Evolutionary conservation across 2,797 vertebrate genomes (phyloP), one percentile per base, ranked within the genome.

Genomic region (Pangasius krempfi): DNA sequence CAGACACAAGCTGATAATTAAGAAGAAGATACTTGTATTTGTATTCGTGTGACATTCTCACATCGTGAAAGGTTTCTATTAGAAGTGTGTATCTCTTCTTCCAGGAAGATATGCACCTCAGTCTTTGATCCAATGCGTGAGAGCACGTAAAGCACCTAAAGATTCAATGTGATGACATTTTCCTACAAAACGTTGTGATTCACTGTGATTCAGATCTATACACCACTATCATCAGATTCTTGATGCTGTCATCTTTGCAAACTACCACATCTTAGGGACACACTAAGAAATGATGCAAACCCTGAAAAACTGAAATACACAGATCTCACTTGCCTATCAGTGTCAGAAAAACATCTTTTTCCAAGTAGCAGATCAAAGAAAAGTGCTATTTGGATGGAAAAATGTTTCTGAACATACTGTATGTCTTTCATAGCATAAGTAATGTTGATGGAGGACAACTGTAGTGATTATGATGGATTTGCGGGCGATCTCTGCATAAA

Each of bases 1-100:
- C 27, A 1, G 58, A 86, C 73, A 50, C 60, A 18, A 80, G 76
- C 22, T n/a, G 44, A 16, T 87, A 54, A 87, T 87, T 52, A 66
- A 80, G 84, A 72, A 14, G 20, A 10, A 85, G 25, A 66, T 50
- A 8, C 60, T 50, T 30, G 60, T 20, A 30, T 84, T 66, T 50
- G 27, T 66, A 33, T 50, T 30, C 25, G 8, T n/a, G 40, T 16
- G 6, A 22, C 56, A 7, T 62, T 62, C 22, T 30, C 27, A n/a
- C 60, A 9, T 30, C 12, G 3, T 12, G 81, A 66, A 47, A 84
- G 27, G 40, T 50, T 66, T 50, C 12, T 50, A 12, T 64, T 64
- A 50, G 62, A 30, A 84, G 27, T 20, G 16, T 0, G 40, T 18
- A 2, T 64, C 7, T 66, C 6, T 66, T 50, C 37, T 44, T 82